These are phyloP conservation scores for Climacteris rufus DNA, from an alignment of 2,113 vertebrate genomes.

Conservation along the genomic window DNA sequence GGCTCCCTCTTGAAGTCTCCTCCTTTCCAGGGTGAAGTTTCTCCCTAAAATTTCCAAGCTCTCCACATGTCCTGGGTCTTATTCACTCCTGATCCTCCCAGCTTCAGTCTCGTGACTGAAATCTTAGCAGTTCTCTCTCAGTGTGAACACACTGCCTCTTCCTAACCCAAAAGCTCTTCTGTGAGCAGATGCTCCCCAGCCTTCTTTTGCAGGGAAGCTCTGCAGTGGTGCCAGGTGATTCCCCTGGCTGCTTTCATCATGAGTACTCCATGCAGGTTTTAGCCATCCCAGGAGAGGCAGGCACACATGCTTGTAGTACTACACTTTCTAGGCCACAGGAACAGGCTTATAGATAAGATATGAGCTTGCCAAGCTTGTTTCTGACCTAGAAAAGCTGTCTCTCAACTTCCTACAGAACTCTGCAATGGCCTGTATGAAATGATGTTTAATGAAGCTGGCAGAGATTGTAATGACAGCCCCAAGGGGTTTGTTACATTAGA, in stretches of 20 bases:
- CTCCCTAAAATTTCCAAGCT: background rate
- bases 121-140: background rate
- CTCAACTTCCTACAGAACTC: constrained; percentile 31
- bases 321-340: background rate
- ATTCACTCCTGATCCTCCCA: background rate
- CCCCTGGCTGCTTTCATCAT: background rate
- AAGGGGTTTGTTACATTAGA: constrained; percentile 50
- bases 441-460: constrained; percentile 59
- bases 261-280: background rate
- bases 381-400: constrained; percentile 54
- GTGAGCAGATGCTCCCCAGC: background rate
- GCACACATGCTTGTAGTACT: background rate
- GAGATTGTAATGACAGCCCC: constrained; percentile 51
- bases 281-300: background rate
- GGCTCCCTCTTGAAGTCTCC: background rate
- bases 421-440: constrained; percentile 33
- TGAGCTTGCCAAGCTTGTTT: constrained; percentile 39
- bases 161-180: background rate
- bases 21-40: background rate
- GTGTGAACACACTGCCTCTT: background rate
- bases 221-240: background rate
- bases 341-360: background rate
- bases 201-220: background rate
- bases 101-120: background rate
- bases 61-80: background rate